Conservation (phyloP, 2,113 vertebrate genomes). For the Clarias batrachus region DNA sequence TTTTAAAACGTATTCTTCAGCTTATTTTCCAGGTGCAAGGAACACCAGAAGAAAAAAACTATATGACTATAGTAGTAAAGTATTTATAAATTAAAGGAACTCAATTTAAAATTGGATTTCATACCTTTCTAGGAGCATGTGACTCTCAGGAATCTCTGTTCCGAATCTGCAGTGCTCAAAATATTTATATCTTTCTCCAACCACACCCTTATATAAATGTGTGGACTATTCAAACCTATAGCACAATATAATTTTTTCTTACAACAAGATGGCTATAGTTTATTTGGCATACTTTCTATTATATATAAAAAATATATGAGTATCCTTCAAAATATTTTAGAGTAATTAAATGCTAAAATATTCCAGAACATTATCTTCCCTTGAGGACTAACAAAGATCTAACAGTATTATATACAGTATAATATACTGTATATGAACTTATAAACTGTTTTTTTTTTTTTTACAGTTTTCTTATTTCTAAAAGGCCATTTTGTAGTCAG, state of each 20-base stretch:
- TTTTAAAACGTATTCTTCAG: slow-evolving; percentile 51
- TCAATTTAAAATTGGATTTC: background rate
- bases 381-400: background rate
- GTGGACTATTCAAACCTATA: background rate
- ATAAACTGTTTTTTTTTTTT: background rate
- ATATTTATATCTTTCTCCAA: background rate
- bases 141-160: background rate
- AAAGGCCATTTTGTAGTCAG: background rate
- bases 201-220: background rate
- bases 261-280: background rate
- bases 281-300: background rate
- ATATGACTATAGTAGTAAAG: background rate
- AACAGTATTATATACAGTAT: too few species aligned
- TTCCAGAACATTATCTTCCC: too few species aligned
- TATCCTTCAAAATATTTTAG: too few species aligned
- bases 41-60: background rate
- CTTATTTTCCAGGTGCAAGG: slow-evolving; percentile 51
- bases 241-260: background rate
- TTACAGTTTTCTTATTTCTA: background rate
- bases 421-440: background rate
- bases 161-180: slow-evolving; percentile 36
- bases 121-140: too few species aligned
- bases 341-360: background rate
- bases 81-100: background rate
- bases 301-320: too few species aligned